phyloP scores from a whole-genome alignment of 92 coral and sea anemone genomes.

The Porites lobata region DNA sequence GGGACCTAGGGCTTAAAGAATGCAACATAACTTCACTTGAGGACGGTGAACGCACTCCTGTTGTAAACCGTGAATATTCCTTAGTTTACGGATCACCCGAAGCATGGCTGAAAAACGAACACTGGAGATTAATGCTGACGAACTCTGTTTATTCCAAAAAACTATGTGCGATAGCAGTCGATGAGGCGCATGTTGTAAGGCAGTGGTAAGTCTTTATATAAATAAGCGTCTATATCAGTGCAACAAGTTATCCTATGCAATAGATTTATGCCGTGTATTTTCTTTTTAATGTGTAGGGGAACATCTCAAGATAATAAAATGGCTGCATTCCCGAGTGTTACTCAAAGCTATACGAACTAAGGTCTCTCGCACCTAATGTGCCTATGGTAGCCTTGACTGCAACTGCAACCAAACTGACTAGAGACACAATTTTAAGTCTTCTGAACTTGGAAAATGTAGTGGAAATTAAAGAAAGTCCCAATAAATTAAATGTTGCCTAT shows the following conservation, averaged over 20 bases:
- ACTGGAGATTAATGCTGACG: slow-evolving; percentile 51
- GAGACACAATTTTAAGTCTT: slow-evolving; percentile 51
- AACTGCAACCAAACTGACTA: slow-evolving; percentile 65
- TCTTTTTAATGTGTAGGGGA: slow-evolving; percentile 55
- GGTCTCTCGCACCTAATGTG: slow-evolving; percentile 63
- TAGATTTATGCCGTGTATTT: slow-evolving; percentile 5
- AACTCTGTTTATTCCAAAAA: slow-evolving; percentile 33
- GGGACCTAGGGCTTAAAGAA: slow-evolving; percentile 34
- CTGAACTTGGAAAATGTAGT: slow-evolving; percentile 46
- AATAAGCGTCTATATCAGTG: slow-evolving; percentile 1
- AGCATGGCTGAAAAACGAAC: slow-evolving; percentile 58
- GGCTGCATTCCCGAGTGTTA: slow-evolving; percentile 61
- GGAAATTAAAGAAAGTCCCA: slow-evolving; percentile 67
- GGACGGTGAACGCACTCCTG: slow-evolving; percentile 6
- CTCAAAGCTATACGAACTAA: slow-evolving; percentile 52
- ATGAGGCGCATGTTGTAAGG: slow-evolving; percentile 67
- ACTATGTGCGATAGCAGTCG: slow-evolving; percentile 60
- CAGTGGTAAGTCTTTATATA: slow-evolving; percentile 10
- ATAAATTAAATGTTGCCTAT: slow-evolving; percentile 60
- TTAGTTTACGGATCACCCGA: slow-evolving; percentile 4
- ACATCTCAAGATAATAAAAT: slow-evolving; percentile 58
- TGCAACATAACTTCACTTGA: slow-evolving; percentile 29
- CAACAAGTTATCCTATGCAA: neutral
- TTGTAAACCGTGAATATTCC: slow-evolving; percentile 54
- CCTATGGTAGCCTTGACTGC: slow-evolving; percentile 69